Evolutionary conservation across 2,888 invertebrate genomes (phyloP).

Genomic region (Apamea crenata): DNA sequence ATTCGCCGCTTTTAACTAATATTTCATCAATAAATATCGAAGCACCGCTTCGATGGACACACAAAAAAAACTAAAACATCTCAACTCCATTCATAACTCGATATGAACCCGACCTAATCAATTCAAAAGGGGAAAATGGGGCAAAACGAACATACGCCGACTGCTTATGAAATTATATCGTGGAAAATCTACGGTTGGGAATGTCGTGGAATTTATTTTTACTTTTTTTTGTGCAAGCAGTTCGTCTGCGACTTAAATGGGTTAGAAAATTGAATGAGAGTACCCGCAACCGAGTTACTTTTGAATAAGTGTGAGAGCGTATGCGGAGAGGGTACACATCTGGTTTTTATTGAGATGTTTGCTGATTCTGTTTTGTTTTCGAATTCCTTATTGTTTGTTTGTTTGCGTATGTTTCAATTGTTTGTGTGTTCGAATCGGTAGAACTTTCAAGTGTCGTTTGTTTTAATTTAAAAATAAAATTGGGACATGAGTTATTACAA

Average conservation of each 20-base stretch:
- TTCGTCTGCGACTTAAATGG: slow-evolving; percentile 89
- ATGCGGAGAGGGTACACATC: slow-evolving; percentile 80
- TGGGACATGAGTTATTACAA: not conserved
- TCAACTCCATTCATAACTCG: slow-evolving; percentile 85
- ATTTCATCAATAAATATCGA: slow-evolving; percentile 77
- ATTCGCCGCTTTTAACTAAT: slow-evolving; percentile 56
- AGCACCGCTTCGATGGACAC: slow-evolving; percentile 70
- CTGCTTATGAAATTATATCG: slow-evolving; percentile 90
- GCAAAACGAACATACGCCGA: slow-evolving; percentile 85
- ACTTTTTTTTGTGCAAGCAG: slow-evolving; percentile 79
- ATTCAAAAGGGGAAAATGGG: slow-evolving; percentile 87
- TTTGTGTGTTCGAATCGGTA: slow-evolving; percentile 22
- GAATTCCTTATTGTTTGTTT: slow-evolving; percentile 66
- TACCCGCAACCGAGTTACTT: slow-evolving; percentile 81
- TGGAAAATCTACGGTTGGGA: slow-evolving; percentile 84
- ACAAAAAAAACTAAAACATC: slow-evolving; percentile 77
- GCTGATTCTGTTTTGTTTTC: slow-evolving; percentile 73
- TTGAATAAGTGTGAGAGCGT: slow-evolving; percentile 85
- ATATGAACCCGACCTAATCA: slow-evolving; percentile 88
- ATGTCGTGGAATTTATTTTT: slow-evolving; percentile 81
- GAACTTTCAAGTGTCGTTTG: not conserved
- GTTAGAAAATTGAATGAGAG: slow-evolving; percentile 90
- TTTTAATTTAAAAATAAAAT: not conserved
- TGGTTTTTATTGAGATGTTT: slow-evolving; percentile 78
- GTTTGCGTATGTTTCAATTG: slow-evolving; percentile 52